Conservation (phyloP, 1,140 invertebrate species). For the Trachymyrmex septentrionalis region DNA sequence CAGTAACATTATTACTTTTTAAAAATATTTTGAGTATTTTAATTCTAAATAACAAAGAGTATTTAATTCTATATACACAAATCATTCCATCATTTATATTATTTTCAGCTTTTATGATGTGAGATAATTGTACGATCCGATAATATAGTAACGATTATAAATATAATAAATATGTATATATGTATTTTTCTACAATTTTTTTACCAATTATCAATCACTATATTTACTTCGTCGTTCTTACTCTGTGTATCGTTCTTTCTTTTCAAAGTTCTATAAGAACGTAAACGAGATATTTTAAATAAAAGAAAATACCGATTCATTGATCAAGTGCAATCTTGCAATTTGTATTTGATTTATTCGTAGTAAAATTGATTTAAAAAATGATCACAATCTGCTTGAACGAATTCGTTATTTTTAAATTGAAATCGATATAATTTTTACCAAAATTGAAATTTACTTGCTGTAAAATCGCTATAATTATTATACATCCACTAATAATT, state of each 20-base stretch:
- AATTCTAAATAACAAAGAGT: conserved; percentile 34
- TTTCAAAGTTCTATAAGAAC: background rate
- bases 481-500: background rate
- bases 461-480: background rate
- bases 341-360: background rate
- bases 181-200: conserved; percentile 34
- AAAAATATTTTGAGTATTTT: conserved; percentile 58
- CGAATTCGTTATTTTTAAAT: background rate
- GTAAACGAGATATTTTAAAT: background rate
- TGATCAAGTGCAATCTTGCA: background rate
- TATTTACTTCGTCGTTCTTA: background rate
- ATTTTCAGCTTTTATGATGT: background rate
- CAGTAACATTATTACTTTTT: conserved; percentile 32
- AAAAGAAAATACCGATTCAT: background rate
- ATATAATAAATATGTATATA: conserved; percentile 67
- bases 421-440: conserved; percentile 20
- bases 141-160: conserved; percentile 57
- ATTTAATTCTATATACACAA: conserved; percentile 20
- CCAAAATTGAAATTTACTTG: background rate
- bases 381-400: background rate
- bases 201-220: conserved; percentile 16
- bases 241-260: no score
- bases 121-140: conserved; percentile 40
- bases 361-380: background rate
- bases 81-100: conserved; percentile 40